phyloP scores from a whole-genome alignment of 2,888 invertebrate species.

The Saturnia japonica region DNA sequence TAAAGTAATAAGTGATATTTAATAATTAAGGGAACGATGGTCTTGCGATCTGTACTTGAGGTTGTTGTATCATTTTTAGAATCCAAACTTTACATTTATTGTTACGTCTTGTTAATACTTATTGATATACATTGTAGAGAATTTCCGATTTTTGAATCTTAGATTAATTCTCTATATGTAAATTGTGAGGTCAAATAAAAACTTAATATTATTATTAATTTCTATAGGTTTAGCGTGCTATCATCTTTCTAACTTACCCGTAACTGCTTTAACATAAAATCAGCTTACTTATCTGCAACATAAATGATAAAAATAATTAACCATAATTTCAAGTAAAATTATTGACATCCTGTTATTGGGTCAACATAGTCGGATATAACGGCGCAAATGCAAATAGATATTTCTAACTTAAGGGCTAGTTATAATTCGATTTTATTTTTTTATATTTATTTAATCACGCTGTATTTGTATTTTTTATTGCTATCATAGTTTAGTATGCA shows the following conservation, averaged over 20 bases:
- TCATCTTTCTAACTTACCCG: not conserved
- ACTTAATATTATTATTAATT: too few relatives aligned
- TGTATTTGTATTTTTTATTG: not conserved
- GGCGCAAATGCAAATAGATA: constrained; percentile 2
- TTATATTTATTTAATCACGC: not conserved
- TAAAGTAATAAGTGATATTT: too few relatives aligned
- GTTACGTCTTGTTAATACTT: too few relatives aligned
- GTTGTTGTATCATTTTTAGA: too few relatives aligned
- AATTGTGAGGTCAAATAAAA: too few relatives aligned
- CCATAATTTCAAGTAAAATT: not conserved
- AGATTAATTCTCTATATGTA: too few relatives aligned
- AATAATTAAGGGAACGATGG: too few relatives aligned
- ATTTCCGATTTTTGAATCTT: too few relatives aligned
- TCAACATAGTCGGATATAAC: constrained; percentile 2
- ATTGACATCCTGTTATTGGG: constrained; percentile 1
- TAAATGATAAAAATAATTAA: constrained; percentile 6
- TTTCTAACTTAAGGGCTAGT: not conserved
- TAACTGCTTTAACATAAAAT: not conserved
- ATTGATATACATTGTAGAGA: too few relatives aligned
- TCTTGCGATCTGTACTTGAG: too few relatives aligned
- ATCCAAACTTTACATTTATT: too few relatives aligned
- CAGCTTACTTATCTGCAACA: not conserved
- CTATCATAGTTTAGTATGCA: not conserved
- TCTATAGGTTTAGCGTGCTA: too few relatives aligned
- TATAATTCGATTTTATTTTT: not conserved